Evolutionary conservation across 37 sponge, comb jelly and placozoan genomes (phyloP).

Genomic region (Hormiphora californensis): DNA sequence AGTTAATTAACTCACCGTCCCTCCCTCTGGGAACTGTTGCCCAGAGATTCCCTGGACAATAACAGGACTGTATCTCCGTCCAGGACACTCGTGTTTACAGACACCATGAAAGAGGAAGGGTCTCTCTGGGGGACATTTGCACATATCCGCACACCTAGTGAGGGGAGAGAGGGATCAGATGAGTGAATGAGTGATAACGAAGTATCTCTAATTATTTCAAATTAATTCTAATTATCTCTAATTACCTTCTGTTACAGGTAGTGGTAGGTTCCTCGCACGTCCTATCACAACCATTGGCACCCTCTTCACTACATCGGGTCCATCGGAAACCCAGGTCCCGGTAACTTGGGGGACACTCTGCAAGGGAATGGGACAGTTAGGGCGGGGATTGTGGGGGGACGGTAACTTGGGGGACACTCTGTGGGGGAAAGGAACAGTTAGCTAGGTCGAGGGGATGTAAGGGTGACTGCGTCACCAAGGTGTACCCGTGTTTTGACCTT

Average conservation of each 20-base stretch:
- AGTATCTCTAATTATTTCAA: neutral
- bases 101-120: neutral
- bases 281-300: neutral
- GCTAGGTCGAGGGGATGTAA: neutral
- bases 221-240: neutral
- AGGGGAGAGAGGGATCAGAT: neutral
- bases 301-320: neutral
- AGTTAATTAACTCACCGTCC: too few species aligned
- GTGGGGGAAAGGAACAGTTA: neutral
- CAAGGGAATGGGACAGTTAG: neutral
- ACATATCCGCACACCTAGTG: neutral
- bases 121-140: neutral
- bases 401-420: conserved; percentile 23
- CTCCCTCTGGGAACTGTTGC: neutral
- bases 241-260: neutral
- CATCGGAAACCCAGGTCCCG: neutral
- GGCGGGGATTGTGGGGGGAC: neutral
- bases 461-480: neutral
- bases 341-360: conserved; percentile 23
- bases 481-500: neutral
- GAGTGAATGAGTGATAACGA: neutral
- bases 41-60: neutral
- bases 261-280: neutral
- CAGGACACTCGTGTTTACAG: conserved; percentile 9
- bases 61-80: neutral